Conservation (phyloP, 2,888 invertebrate genomes). For the Andrena bicolor region DNA sequence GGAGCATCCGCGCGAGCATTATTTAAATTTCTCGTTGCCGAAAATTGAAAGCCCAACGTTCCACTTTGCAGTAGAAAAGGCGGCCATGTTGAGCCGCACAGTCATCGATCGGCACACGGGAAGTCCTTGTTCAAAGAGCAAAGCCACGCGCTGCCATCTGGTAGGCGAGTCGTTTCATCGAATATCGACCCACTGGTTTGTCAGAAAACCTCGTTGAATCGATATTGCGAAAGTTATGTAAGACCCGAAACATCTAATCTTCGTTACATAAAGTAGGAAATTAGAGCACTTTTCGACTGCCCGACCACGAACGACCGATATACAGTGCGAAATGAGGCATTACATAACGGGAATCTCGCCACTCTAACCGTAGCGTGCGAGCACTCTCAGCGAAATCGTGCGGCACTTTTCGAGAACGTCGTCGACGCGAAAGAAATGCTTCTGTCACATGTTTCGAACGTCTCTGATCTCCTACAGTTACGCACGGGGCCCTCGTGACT, state of each 20-base stretch:
- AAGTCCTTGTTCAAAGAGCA: conserved; percentile 61
- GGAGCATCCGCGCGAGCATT: background rate
- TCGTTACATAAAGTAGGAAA: conserved; percentile 74
- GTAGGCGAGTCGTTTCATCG: conserved; percentile 65
- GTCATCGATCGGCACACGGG: conserved; percentile 81
- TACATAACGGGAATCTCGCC: conserved; percentile 68
- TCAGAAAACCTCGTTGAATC: conserved; percentile 46
- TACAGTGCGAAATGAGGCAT: conserved; percentile 39
- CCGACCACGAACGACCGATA: background rate
- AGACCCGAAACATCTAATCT: conserved; percentile 63
- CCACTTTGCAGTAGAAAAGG: conserved; percentile 59
- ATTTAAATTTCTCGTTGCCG: background rate
- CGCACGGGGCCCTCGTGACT: conserved; percentile 8
- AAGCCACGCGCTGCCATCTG: conserved; percentile 81
- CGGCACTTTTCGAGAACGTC: conserved; percentile 30
- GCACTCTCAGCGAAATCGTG: conserved; percentile 30
- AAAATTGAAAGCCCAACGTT: conserved; percentile 23
- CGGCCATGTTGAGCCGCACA: conserved; percentile 83
- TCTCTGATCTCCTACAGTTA: conserved; percentile 9
- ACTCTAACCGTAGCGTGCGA: background rate
- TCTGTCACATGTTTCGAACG: conserved; percentile 70
- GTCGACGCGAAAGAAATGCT: conserved; percentile 47
- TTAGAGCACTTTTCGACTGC: conserved; percentile 21
- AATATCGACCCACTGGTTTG: conserved; percentile 79
- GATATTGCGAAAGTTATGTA: conserved; percentile 75